These are phyloP conservation scores for Euphonia xanthogaster DNA, from an alignment of 2,797 vertebrate genomes.

Conservation along the genomic window DNA sequence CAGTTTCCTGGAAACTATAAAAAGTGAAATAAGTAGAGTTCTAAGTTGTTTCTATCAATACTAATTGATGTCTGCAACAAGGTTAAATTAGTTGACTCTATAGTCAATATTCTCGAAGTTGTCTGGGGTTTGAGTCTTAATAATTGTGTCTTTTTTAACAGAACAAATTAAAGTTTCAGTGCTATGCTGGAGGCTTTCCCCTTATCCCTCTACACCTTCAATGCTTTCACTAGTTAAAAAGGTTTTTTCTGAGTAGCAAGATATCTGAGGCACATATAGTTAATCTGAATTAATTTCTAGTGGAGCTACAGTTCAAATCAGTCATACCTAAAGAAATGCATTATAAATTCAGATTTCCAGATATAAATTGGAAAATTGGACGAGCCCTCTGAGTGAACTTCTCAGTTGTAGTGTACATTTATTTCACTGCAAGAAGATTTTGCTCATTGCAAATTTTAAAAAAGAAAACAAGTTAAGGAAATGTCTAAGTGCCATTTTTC, in stretches of 20 bases:
- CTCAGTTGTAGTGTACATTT: accelerated
- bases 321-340: not conserved
- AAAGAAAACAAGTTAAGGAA: not conserved
- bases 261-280: not conserved
- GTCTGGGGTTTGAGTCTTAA: not conserved
- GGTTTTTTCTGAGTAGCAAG: not conserved
- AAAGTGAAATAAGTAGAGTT: not conserved
- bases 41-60: not conserved
- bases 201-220: not conserved
- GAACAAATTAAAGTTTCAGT: conserved; percentile 15
- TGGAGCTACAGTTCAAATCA: not conserved
- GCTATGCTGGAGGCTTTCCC: not conserved
- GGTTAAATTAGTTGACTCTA: conserved; percentile 1
- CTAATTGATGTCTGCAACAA: not conserved
- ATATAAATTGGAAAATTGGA: conserved; percentile 18
- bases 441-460: not conserved
- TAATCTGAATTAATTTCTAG: not conserved
- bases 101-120: not conserved
- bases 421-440: not conserved
- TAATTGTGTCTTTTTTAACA: conserved; percentile 15
- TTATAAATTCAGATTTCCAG: conserved; percentile 15
- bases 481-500: not conserved
- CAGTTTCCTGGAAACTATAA: not conserved
- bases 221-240: not conserved
- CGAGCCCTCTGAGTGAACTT: not conserved